A percentile compares a stretch with the other conserved stretches of the same genome.
Evolutionary conservation across 2,888 invertebrate genomes (phyloP).

Genomic region (Allolobophora icterica): DNA sequence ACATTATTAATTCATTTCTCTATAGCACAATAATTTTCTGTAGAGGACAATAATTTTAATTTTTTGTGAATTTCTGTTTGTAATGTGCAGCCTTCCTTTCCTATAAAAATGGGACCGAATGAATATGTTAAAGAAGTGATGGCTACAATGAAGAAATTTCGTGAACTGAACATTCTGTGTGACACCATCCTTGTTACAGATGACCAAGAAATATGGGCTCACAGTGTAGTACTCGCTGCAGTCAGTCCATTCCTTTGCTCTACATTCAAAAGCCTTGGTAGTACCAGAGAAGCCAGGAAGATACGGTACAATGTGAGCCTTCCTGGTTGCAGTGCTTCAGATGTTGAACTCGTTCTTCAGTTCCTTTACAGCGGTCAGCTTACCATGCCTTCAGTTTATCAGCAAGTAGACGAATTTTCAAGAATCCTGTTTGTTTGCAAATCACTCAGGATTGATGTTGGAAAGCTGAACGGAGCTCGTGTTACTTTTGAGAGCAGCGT

Average conservation of each 20-base stretch:
- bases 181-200: constrained; percentile 25
- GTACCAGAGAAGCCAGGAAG: background rate
- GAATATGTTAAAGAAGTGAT: constrained; percentile 19
- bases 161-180: background rate
- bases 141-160: constrained; percentile 25
- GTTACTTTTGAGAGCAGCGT: constrained; percentile 14
- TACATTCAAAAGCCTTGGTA: background rate
- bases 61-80: background rate
- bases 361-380: constrained; percentile 31
- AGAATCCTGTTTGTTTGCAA: constrained; percentile 21
- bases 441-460: constrained; percentile 19
- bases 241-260: constrained; percentile 26
- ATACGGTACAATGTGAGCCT: constrained; percentile 6
- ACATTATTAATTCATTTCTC: background rate
- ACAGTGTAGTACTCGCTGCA: constrained; percentile 34
- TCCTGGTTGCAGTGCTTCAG: constrained; percentile 7
- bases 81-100: background rate
- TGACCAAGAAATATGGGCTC: constrained; percentile 23
- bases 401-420: background rate
- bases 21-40: background rate
- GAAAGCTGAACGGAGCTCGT: constrained; percentile 21
- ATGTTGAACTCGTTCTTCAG: constrained; percentile 24
- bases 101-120: background rate
- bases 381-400: background rate
- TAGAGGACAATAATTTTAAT: background rate